A percentile compares a stretch with the other conserved stretches of the same genome.
phyloP scores from a whole-genome alignment of 2,797 vertebrate species.

The Crocidura indochinensis region DNA sequence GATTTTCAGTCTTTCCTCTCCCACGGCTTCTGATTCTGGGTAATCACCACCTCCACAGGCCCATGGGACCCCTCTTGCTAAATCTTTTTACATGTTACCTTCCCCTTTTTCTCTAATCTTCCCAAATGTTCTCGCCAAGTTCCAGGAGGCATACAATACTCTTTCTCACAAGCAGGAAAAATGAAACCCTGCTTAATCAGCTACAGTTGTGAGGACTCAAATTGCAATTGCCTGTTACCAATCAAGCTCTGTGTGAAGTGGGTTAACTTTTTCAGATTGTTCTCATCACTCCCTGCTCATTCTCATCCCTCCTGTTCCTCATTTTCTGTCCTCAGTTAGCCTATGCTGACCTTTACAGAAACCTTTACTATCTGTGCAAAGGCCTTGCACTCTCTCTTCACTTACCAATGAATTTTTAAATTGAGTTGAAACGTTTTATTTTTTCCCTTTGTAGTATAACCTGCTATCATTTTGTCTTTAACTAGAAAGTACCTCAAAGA shows the following conservation, averaged over 20 bases:
- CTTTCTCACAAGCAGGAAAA: conserved; percentile 65
- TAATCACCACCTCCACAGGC: conserved; percentile 62
- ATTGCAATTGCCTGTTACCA: conserved; percentile 66
- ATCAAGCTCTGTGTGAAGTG: neutral
- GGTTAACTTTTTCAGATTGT: conserved; percentile 51
- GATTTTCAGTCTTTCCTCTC: conserved; percentile 56
- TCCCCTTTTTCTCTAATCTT: conserved; percentile 73
- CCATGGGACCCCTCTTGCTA: conserved; percentile 49
- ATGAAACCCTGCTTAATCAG: conserved; percentile 72
- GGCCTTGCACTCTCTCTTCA: neutral
- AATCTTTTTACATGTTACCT: conserved; percentile 65
- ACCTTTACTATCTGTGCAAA: neutral
- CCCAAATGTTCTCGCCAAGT: conserved; percentile 50
- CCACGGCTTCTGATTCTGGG: conserved; percentile 60
- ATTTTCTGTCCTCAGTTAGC: neutral
- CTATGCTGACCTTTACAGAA: conserved; percentile 1
- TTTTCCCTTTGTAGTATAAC: conserved; percentile 48
- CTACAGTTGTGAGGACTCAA: conserved; percentile 64
- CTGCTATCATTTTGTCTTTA: conserved; percentile 53
- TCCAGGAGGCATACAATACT: conserved; percentile 63
- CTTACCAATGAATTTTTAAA: conserved; percentile 59
- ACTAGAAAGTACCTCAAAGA: conserved; percentile 28
- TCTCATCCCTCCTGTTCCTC: neutral
- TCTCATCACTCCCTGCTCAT: neutral
- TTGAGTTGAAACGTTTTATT: conserved; percentile 39